A percentile compares a stretch with the other conserved stretches of the same genome.
Evolutionary conservation across 1,140 invertebrate species (phyloP).

Genomic region (Araneus ventricosus): DNA sequence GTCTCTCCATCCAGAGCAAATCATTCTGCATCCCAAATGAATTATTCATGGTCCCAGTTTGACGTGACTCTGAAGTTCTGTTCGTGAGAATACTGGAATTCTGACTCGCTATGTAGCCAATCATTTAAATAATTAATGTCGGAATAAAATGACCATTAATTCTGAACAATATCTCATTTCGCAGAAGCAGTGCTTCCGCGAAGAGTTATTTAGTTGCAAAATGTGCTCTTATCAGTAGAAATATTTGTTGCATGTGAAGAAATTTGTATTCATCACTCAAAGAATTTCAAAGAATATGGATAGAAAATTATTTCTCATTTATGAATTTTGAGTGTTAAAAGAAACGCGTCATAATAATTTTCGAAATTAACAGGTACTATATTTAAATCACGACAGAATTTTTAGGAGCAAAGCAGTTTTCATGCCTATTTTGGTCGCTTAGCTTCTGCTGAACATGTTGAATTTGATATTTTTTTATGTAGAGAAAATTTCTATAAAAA

Average conservation of each 20-base stretch:
- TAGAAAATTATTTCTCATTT: too few relatives aligned
- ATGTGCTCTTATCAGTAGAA: neutral
- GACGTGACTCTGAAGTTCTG: neutral
- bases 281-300: too few relatives aligned
- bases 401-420: too few relatives aligned
- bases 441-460: too few relatives aligned
- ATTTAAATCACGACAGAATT: too few relatives aligned
- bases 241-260: neutral
- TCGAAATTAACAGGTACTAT: too few relatives aligned
- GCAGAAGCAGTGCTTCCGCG: neutral
- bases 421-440: too few relatives aligned
- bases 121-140: slow-evolving; percentile 23
- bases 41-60: neutral
- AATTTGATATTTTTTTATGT: too few relatives aligned
- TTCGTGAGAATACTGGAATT: slow-evolving; percentile 8
- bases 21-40: neutral
- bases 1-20: neutral
- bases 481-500: too few relatives aligned
- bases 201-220: neutral
- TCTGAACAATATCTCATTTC: neutral
- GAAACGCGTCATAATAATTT: too few relatives aligned
- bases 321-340: too few relatives aligned
- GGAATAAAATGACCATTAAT: slow-evolving; percentile 28
- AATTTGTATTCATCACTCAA: too few relatives aligned
- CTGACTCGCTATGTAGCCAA: neutral